Conservation (phyloP, 2,797 vertebrate species). For the Discoglossus pictus region DNA sequence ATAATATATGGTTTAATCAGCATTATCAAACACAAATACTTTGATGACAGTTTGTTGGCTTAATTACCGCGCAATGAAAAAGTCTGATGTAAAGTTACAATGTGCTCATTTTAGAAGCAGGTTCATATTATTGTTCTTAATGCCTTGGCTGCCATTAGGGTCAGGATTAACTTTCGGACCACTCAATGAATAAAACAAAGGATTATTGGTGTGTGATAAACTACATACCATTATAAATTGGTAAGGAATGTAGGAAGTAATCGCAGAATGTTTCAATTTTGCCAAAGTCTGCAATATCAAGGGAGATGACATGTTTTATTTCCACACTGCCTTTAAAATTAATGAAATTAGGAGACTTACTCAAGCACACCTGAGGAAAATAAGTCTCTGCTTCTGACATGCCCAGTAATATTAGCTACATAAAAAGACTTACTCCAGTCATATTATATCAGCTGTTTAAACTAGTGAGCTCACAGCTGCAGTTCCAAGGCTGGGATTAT, state of each 20-base stretch:
- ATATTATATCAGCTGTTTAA: conserved; percentile 40
- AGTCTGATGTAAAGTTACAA: too few species aligned
- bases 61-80: too few species aligned
- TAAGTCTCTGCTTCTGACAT: conserved; percentile 39
- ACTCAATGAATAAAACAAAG: conserved; percentile 8
- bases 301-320: conserved; percentile 46
- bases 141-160: not conserved
- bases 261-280: conserved; percentile 40
- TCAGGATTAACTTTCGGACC: conserved; percentile 11
- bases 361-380: conserved; percentile 47
- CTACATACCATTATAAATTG: conserved; percentile 26
- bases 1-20: too few species aligned
- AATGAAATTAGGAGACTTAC: conserved; percentile 46
- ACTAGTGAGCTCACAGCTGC: conserved; percentile 41
- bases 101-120: not conserved
- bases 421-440: conserved; percentile 36
- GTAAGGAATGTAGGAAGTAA: conserved; percentile 39
- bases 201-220: conserved; percentile 23
- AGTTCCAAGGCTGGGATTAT: conserved; percentile 34
- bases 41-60: too few species aligned
- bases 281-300: conserved; percentile 38
- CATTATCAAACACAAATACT: too few species aligned
- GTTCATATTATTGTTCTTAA: conserved; percentile 1
- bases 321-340: conserved; percentile 32
- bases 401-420: conserved; percentile 40